Evolutionary conservation across 2,888 invertebrate species (phyloP), one percentile per base, ranked within the genome.

Genomic region (Amiota mariae): DNA sequence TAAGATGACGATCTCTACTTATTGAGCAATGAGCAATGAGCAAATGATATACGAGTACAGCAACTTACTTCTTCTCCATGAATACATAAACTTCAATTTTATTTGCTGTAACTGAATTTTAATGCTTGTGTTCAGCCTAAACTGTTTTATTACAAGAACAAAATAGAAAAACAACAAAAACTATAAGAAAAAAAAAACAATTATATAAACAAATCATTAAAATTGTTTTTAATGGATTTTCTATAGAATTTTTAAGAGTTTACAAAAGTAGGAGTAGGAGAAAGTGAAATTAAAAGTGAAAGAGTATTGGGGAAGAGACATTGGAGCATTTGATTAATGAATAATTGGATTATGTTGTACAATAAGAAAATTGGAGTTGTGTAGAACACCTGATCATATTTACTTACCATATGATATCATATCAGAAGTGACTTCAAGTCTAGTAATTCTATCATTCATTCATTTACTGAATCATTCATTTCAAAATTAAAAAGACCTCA

Each of bases 131-230:
- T 85, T 86, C 87, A 81, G 59, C 78, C 80, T 82, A 87, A 87
- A 84, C 87, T 86, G 84, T 81, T 87, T 85, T 86, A 87, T 87
- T 87, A 86, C 84, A 82, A 36, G 36, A 36, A 80, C 81, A 83
- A 81, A 85, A 59, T 18, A 20, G 11, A 10, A 59, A 18, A 59
- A 59, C 15, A 59, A n/a, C 15, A 59, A 13, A 59, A 59, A 13
- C 20, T 9, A 18, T 11, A 18, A 59, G 20, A 59, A 11, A 20
- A 15, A 10, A 20, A 59, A 18, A 51, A 51, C 20, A 59, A 59
- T 47, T 86, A 82, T 87, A 78, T 87, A 83, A 83, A 87, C 84
- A 87, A 85, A 81, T 82, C 83, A 80, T 81, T 80, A 80, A 81
- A 86, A 77, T 81, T 76, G 36, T 79, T 74, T 82, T 82, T 85